Evolutionary conservation across 64 coral and sea anemone species (phyloP), one percentile per base, ranked within the genome.

Genomic region (Orbicella faveolata): DNA sequence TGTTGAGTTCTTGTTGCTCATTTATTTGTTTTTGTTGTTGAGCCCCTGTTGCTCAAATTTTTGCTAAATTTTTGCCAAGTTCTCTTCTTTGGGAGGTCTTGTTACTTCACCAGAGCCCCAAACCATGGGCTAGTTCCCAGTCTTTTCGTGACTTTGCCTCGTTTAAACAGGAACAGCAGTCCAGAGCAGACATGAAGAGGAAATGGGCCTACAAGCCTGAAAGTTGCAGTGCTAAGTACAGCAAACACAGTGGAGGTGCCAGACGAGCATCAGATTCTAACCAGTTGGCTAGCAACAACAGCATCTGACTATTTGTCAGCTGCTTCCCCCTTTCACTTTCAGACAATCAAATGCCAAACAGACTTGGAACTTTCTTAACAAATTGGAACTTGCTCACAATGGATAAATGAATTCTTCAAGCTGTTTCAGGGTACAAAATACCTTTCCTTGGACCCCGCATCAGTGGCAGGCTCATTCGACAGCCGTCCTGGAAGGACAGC

Each of bases 101-200:
- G 34, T 74, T 36, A 7, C 34, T 2, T 36, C 72, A 15, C 72
- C 34, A 74, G 72, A 74, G 72, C 72, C 72, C 13, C 35, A 39
- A 69, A 3, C 26, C 54, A 36, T 48, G 12, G 5, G 34, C 6
- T 78, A 8, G 72, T 17, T 63, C 70, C 18, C 67, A 92, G 90
- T 83, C 81, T 30, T 92, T 92, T 92, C 82, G 35, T 78, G 61
- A 76, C 61, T 87, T 73, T 18, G 55, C 81, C 81, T 69, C 75
- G 23, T 62, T 21, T 52, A 51, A n/a, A 63, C 57, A 35, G 34
- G 72, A 48, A 44, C 73, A 72, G 54, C 75, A 41, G 74, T 59
- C 25, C 59, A 35, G 55, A 62, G 78, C 51, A 86, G 74, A 91
- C 90, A 63, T 14, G 62, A 91, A 83, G 30, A 83, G 77, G 52